Conservation (phyloP, 2,797 vertebrate species). For the Darevskia mixta region DNA sequence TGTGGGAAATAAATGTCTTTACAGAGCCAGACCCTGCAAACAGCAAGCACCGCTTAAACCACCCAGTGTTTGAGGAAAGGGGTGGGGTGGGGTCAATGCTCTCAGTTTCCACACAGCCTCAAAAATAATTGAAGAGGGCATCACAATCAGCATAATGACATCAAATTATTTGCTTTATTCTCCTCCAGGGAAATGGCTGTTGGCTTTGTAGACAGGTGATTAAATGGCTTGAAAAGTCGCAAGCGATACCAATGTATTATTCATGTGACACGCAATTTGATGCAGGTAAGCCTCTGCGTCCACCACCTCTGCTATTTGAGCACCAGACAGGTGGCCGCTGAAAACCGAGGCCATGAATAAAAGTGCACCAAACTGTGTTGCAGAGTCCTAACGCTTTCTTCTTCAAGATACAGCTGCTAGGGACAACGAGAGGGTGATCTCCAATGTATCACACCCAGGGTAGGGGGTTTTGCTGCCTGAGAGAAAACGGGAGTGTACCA, state of each 20-base stretch:
- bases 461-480: too few species aligned
- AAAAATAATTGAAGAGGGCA: background rate
- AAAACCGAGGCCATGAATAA: background rate
- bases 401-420: background rate
- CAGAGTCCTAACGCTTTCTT: background rate
- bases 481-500: too few species aligned
- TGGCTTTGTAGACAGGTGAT: background rate
- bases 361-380: background rate
- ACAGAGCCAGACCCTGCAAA: background rate
- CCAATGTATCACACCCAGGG: too few species aligned
- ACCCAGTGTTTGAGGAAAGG: background rate
- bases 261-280: constrained; percentile 48
- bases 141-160: background rate
- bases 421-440: background rate
- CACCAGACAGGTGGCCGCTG: background rate
- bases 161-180: background rate
- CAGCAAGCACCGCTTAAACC: background rate
- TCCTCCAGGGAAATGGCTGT: fast-evolving
- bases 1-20: background rate
- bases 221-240: constrained; percentile 13
- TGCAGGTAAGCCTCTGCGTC: background rate
- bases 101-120: background rate
- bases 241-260: constrained; percentile 49
- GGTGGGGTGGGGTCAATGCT: background rate
- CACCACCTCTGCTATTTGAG: fast-evolving